These are phyloP conservation scores for Hucho hucho DNA, from an alignment of 2,113 vertebrate species.

Conservation along the genomic window DNA sequence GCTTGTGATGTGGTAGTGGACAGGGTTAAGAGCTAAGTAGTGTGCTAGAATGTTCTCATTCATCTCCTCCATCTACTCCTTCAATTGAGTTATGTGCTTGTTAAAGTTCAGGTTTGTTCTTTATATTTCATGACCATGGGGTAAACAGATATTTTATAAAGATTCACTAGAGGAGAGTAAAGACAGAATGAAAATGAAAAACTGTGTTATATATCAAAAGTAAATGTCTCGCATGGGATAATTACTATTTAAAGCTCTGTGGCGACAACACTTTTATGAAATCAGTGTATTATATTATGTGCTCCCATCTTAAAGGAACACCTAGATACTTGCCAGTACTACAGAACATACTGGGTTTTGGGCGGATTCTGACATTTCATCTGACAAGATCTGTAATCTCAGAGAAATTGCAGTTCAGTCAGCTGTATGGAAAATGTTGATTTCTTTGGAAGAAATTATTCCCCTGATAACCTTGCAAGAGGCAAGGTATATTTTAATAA, in stretches of 20 bases:
- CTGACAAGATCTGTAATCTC: slow-evolving; percentile 39
- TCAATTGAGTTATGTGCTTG: too few species aligned
- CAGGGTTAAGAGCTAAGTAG: too few species aligned
- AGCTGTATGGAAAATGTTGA: slow-evolving; percentile 22
- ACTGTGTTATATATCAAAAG: background rate
- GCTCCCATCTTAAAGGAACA: background rate
- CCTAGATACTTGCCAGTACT: slow-evolving; percentile 8
- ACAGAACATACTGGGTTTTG: slow-evolving; percentile 10
- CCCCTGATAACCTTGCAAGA: slow-evolving; percentile 38
- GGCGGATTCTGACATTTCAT: slow-evolving; percentile 27
- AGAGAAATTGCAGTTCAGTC: slow-evolving; percentile 34
- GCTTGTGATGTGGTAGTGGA: too few species aligned
- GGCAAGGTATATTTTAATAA: slow-evolving; percentile 29
- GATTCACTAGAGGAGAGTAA: background rate
- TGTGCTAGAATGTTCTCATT: too few species aligned
- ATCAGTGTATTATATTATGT: slow-evolving; percentile 1
- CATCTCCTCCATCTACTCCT: too few species aligned
- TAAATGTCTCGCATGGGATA: background rate
- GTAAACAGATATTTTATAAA: background rate
- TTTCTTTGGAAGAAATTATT: slow-evolving; percentile 23
- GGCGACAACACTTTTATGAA: background rate
- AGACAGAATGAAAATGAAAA: slow-evolving; percentile 3
- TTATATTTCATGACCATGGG: too few species aligned
- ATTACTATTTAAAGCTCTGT: slow-evolving; percentile 5
- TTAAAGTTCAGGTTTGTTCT: too few species aligned